Base-by-base conservation (phyloP, 2,888 invertebrate species). In the Junonia oenone region DNA sequence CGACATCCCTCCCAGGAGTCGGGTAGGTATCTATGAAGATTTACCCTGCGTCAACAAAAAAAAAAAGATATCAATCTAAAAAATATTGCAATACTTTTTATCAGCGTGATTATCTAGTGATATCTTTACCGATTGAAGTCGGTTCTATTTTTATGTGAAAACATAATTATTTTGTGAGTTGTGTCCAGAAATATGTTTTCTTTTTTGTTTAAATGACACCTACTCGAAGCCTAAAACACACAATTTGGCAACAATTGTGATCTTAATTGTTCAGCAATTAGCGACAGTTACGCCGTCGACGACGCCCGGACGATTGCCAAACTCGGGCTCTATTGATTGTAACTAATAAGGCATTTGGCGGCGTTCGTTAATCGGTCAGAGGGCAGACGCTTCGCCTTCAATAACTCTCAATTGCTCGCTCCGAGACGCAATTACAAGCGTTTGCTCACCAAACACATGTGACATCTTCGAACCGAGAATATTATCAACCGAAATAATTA, bases 241-340 rank as follows among this genome's bases (percentile, higher is more conserved):
- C 37, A 14, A 37, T 37, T 37, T 14, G 2, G 37, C 14, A 15
- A 9, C 40, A 22, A 5, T 40, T 22, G 22, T 45, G 19, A 37
- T 2, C 31, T 14, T 37, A 43, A 33, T 46, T 37, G 29, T 37
- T 45, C 52, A 27, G 27, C 38, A 53, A 46, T 46, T 29, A 46
- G 37, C 46, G 37, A 14, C 11, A n/a, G 27, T 46, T 13, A 45
- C 26, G n/a, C 14, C 13, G 6, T 26, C n/a, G 46, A 19, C 26
- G 38, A 29, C 53, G 38, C 47, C 31, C 17, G 14, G 47, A 5
- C 46, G 38, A 47, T 53, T 53, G 55, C 22, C 57, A 50, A 64
- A 49, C 49, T 13, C n/a, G 8, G 8, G 37, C 35, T 46, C 45
- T 54, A 68, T 64, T 64, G 67, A 68, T 68, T 66, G 63, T 56